These are phyloP conservation scores for Andrena minutula DNA, from an alignment of 2,888 invertebrate genomes.

Conservation along the genomic window DNA sequence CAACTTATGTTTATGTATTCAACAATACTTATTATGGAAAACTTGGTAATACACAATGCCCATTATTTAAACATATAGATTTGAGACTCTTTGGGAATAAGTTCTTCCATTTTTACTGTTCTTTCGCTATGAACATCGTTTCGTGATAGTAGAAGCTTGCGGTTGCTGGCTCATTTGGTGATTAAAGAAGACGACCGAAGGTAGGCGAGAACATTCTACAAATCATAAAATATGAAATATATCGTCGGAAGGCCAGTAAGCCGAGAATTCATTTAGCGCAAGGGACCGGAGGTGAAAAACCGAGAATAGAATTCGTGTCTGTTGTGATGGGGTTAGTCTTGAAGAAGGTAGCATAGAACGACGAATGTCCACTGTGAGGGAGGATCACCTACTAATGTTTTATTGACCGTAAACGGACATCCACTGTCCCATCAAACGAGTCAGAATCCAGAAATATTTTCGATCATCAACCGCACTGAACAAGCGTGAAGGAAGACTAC, in stretches of 20 bases:
- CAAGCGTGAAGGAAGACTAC: constrained; percentile 10
- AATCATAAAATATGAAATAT: constrained; percentile 83
- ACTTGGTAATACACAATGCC: background rate
- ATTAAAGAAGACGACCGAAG: constrained; percentile 53
- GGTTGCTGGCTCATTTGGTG: constrained; percentile 44
- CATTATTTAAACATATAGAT: background rate
- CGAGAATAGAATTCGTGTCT: constrained; percentile 52
- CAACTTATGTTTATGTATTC: no score
- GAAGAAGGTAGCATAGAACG: constrained; percentile 34
- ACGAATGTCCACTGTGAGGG: constrained; percentile 51
- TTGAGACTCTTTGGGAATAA: background rate
- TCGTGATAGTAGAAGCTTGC: constrained; percentile 20
- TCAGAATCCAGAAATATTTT: constrained; percentile 35
- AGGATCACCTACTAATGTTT: constrained; percentile 80
- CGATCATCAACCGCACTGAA: constrained; percentile 32
- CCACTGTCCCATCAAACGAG: constrained; percentile 35
- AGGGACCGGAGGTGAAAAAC: constrained; percentile 25
- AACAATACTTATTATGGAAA: no score
- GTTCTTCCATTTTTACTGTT: constrained; percentile 16
- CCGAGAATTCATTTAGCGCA: constrained; percentile 66
- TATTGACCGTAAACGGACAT: constrained; percentile 77
- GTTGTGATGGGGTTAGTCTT: constrained; percentile 50
- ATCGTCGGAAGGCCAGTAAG: constrained; percentile 69
- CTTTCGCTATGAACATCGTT: background rate
- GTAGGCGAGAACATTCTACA: constrained; percentile 76